These are phyloP conservation scores for Cantharis flavilabris DNA, from an alignment of 2,888 invertebrate species.

Conservation along the genomic window DNA sequence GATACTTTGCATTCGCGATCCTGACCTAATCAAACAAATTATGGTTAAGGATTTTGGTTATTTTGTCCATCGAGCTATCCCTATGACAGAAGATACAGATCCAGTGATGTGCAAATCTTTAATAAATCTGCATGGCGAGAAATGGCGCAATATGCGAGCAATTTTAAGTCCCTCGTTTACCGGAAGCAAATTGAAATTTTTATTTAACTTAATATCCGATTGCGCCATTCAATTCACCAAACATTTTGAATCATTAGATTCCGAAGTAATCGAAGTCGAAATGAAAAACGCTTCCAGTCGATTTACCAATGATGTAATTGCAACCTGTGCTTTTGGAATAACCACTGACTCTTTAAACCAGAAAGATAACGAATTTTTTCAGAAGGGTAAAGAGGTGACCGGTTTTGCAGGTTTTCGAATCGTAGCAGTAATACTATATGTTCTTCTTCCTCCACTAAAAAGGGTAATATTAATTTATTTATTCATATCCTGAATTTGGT, in stretches of 20 bases:
- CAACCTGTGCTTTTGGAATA: slow-evolving; percentile 59
- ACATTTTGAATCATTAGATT: slow-evolving; percentile 35
- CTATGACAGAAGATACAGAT: slow-evolving; percentile 27
- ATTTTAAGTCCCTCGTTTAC: slow-evolving; percentile 26
- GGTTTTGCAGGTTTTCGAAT: slow-evolving; percentile 41
- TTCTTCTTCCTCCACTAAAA: background rate
- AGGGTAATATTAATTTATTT: background rate
- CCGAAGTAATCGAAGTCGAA: slow-evolving; percentile 45
- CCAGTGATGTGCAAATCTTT: slow-evolving; percentile 23
- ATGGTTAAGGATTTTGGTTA: slow-evolving; percentile 35
- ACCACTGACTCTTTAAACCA: slow-evolving; percentile 61
- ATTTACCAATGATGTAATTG: slow-evolving; percentile 61
- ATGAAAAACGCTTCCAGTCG: slow-evolving; percentile 56
- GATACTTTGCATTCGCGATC: slow-evolving; percentile 27
- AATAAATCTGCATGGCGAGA: slow-evolving; percentile 8
- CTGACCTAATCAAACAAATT: slow-evolving; percentile 35
- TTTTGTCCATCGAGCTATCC: slow-evolving; percentile 37
- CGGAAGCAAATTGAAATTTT: slow-evolving; percentile 21
- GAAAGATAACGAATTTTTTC: slow-evolving; percentile 60
- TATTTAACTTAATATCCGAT: slow-evolving; percentile 20
- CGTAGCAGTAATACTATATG: background rate
- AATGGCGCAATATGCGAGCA: slow-evolving; percentile 24
- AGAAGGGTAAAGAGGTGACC: slow-evolving; percentile 57
- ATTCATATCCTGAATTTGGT: background rate
- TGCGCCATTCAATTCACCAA: slow-evolving; percentile 34